phyloP scores from a whole-genome alignment of 2,113 vertebrate genomes.

The Spermophilus dauricus region DNA sequence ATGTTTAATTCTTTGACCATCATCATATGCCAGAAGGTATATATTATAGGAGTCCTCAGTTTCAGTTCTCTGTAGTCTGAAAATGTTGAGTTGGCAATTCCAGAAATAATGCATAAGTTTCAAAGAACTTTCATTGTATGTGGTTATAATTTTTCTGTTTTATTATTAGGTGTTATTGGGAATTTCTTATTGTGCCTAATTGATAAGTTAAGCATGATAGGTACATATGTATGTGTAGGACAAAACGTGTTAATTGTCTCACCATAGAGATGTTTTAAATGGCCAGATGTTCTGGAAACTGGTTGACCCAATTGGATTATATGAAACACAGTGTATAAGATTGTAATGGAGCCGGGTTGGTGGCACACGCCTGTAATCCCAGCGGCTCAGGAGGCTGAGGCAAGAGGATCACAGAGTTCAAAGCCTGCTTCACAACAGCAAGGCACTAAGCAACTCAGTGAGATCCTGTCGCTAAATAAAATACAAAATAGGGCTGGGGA shows the following conservation, averaged over 20 bases:
- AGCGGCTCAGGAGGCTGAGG: too few relatives aligned
- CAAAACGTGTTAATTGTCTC: not conserved
- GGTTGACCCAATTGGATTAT: not conserved
- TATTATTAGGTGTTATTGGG: not conserved
- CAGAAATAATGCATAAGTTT: not conserved
- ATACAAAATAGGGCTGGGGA: too few relatives aligned
- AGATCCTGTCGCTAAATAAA: too few relatives aligned
- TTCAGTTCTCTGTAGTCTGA: too few relatives aligned
- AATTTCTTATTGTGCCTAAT: not conserved
- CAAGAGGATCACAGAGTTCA: too few relatives aligned
- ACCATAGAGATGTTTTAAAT: not conserved
- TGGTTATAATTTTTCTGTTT: not conserved
- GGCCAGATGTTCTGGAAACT: constrained; percentile 15
- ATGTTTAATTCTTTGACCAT: not conserved
- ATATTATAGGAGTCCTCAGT: not conserved
- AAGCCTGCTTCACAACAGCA: too few relatives aligned
- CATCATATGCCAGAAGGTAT: not conserved
- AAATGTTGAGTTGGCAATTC: too few relatives aligned
- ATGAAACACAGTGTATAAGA: not conserved
- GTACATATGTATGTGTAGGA: too few relatives aligned
- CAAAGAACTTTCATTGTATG: not conserved
- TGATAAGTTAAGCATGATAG: too few relatives aligned
- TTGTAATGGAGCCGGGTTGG: not conserved
- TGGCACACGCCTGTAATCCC: too few relatives aligned
- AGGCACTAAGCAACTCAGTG: too few relatives aligned